Percentiles rank a stretch among this genome's conserved stretches.
Conservation (phyloP, 2,113 vertebrate species). For the Formicarius rufipectus region DNA sequence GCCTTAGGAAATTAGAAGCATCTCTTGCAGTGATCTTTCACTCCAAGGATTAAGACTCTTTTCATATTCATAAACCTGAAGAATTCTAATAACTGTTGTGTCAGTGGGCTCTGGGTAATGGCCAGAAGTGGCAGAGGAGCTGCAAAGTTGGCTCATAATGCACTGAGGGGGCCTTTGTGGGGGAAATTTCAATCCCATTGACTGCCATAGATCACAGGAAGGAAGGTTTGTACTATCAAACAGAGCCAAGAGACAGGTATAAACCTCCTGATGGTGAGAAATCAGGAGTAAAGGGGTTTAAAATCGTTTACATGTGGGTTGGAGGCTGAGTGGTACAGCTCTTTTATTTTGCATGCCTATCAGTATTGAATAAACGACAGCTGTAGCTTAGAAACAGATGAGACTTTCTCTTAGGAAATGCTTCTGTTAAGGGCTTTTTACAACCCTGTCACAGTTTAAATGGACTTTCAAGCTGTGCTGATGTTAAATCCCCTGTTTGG, state of each 20-base stretch:
- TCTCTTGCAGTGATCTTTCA: background rate
- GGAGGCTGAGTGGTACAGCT: background rate
- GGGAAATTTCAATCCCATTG: background rate
- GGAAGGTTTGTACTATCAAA: background rate
- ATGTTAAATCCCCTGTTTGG: background rate
- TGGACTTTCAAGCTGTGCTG: conserved; percentile 38
- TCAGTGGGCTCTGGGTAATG: background rate
- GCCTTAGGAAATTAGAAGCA: background rate
- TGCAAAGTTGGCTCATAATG: background rate
- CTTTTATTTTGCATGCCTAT: background rate
- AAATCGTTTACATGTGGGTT: background rate
- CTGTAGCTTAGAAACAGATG: background rate
- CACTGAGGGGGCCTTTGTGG: background rate
- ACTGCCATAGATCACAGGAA: background rate
- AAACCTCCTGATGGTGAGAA: background rate
- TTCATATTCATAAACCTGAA: background rate
- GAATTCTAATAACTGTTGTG: background rate
- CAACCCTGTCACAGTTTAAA: conserved; percentile 2
- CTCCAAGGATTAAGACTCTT: background rate
- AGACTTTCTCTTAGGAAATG: conserved; percentile 10
- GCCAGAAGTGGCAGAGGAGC: background rate
- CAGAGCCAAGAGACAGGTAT: background rate
- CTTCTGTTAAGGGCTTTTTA: conserved; percentile 2
- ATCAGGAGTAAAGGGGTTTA: background rate
- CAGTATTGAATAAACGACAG: background rate